A percentile compares a stretch with the other conserved stretches of the same genome.
Evolutionary conservation across 2,113 vertebrate genomes (phyloP).

Genomic region (Lanius ludovicianus): DNA sequence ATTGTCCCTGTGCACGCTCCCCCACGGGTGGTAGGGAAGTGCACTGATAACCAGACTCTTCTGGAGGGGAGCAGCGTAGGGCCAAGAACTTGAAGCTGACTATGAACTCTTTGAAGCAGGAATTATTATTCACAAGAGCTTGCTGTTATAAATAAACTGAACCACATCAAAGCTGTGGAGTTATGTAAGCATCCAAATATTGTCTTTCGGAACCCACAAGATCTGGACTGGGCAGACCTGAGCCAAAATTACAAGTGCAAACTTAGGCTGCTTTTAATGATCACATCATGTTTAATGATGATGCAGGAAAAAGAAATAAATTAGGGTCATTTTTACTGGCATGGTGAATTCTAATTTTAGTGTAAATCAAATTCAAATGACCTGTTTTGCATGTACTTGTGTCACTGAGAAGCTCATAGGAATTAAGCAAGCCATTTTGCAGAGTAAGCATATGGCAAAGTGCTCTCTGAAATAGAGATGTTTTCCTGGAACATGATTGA

Average conservation of each 20-base stretch:
- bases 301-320: neutral
- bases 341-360: neutral
- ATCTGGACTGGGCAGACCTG: neutral
- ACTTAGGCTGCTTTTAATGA: neutral
- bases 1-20: neutral
- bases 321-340: neutral
- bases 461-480: neutral
- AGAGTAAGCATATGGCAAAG: neutral
- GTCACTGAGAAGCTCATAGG: neutral
- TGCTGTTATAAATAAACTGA: slow-evolving; percentile 59
- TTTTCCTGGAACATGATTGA: neutral
- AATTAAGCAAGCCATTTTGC: neutral
- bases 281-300: neutral
- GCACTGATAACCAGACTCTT: neutral
- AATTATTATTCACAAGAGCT: slow-evolving; percentile 30
- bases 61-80: neutral
- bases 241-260: neutral
- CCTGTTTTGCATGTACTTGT: neutral
- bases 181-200: slow-evolving; percentile 39
- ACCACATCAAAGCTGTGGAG: slow-evolving; percentile 40
- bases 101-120: slow-evolving; percentile 24
- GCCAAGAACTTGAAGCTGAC: neutral
- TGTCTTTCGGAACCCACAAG: neutral
- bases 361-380: neutral
- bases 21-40: neutral